Conservation (phyloP, 2,888 invertebrate species). For the Macrosoma leucophasiata region DNA sequence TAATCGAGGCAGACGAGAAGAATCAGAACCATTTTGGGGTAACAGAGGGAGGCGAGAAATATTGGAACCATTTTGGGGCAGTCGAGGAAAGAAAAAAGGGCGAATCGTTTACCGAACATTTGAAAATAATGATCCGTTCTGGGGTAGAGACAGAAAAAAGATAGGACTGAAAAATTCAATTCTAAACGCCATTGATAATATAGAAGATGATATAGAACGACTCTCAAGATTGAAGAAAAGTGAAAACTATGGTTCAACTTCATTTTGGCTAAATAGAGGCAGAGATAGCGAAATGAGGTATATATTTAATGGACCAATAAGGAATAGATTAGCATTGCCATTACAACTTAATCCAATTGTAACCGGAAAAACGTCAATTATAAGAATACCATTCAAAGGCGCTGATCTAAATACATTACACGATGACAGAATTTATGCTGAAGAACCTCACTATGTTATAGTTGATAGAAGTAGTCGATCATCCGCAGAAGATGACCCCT, state of each 20-base stretch:
- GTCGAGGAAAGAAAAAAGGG: constrained; percentile 1
- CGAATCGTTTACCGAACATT: too few relatives aligned
- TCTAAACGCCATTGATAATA: constrained; percentile 38
- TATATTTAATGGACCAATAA: constrained; percentile 36
- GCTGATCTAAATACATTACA: constrained; percentile 43
- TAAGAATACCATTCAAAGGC: constrained; percentile 28
- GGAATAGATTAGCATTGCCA: constrained; percentile 17
- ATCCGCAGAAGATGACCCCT: constrained; percentile 59
- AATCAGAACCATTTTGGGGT: constrained; percentile 43
- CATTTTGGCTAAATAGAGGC: constrained; percentile 45
- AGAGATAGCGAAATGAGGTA: constrained; percentile 42
- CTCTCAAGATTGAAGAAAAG: constrained; percentile 39
- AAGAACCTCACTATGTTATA: constrained; percentile 72
- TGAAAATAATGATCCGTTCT: constrained; percentile 38
- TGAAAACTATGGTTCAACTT: constrained; percentile 24
- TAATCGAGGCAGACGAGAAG: constrained; percentile 35
- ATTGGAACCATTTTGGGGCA: constrained; percentile 57
- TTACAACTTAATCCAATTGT: constrained; percentile 6
- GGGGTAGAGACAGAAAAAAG: constrained; percentile 50
- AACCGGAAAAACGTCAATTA: constrained; percentile 9
- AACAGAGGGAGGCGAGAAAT: constrained; percentile 35
- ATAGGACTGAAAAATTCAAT: constrained; percentile 39
- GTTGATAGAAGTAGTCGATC: constrained; percentile 63
- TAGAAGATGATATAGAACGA: constrained; percentile 43
- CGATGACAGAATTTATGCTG: constrained; percentile 63